Evolutionary conservation across 2,888 invertebrate species (phyloP), one percentile per base, ranked within the genome.

Genomic region (Synergus umbraculus): DNA sequence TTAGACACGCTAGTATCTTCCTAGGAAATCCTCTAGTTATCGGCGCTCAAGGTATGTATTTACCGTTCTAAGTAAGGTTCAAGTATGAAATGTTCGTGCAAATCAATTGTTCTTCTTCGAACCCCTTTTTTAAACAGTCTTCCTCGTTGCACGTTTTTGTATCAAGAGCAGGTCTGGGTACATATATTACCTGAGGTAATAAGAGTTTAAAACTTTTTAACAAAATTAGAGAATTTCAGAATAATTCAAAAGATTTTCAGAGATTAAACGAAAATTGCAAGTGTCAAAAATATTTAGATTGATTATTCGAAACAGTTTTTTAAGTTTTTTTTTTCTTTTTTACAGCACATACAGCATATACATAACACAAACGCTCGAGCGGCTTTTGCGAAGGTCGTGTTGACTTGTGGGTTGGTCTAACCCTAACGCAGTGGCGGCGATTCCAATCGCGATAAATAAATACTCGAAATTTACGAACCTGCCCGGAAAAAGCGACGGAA

Each of bases 1-100:
- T 94, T 79, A 94, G 93, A 86, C 94, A 94, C 84, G 94, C 94
- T n/a, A 90, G 93, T 18, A 91, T 93, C 41, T 94, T 94, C 91
- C 91, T 93, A 66, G 92, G 92, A 81, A 93, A 93, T 83, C 92
- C 93, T 73, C 91, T 92, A 81, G 92, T 94, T 83, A 92, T 90
- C 78, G 94, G 93, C 77, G 86, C 89, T 65, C 83, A 86, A 82
- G 89, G 87, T 88, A 82, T 79, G 81, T 77, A 79, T 76, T 76
- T 76, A 76, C 60, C 76, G 60, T 76, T 76, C 76, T 73, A 73
- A 73, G 69, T 73, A 73, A 49, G 69, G 15, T 54, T 9, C 49
- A 37, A 37, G 49, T 73, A 73, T 73, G 69, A 73, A 73, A 73
- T 73, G 69, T 54, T 73, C 29, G 49, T 54, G 69, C 69, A 73